Evolutionary conservation across 2,888 invertebrate species (phyloP).

Genomic region (Cephus sareptanus): DNA sequence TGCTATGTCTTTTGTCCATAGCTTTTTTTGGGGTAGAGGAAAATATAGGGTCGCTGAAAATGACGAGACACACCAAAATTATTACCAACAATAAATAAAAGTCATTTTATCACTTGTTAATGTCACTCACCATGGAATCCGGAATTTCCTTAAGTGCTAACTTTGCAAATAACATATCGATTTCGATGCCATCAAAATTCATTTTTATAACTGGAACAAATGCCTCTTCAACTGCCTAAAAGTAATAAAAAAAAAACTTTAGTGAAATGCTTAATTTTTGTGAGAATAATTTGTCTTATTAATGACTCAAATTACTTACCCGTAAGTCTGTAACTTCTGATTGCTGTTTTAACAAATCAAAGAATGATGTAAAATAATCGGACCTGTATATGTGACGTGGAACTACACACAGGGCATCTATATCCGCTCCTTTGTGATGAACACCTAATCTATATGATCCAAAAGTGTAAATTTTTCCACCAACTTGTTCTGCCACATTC

Average conservation of each 20-base stretch:
- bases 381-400: constrained; percentile 93
- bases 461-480: constrained; percentile 99
- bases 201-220: constrained; percentile 99
- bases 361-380: constrained; percentile 97
- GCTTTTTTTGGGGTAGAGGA: neutral
- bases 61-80: neutral
- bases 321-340: constrained; percentile 86
- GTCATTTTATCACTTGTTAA: constrained; percentile 1
- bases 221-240: constrained; percentile 95
- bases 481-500: constrained; percentile 88
- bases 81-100: neutral
- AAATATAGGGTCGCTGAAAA: neutral
- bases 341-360: constrained; percentile 88
- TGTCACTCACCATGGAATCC: constrained; percentile 71
- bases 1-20: neutral
- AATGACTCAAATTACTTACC: constrained; percentile 65
- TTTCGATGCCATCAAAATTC: constrained; percentile 98
- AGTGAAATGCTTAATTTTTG: neutral
- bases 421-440: constrained; percentile 97
- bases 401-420: constrained; percentile 97
- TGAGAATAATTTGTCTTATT: neutral
- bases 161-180: constrained; percentile 97
- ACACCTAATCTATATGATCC: constrained; percentile 97
- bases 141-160: constrained; percentile 96
- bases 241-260: constrained; percentile 28